These are phyloP conservation scores for Larimichthys crocea DNA, from an alignment of 2,113 vertebrate genomes.

Conservation along the genomic window DNA sequence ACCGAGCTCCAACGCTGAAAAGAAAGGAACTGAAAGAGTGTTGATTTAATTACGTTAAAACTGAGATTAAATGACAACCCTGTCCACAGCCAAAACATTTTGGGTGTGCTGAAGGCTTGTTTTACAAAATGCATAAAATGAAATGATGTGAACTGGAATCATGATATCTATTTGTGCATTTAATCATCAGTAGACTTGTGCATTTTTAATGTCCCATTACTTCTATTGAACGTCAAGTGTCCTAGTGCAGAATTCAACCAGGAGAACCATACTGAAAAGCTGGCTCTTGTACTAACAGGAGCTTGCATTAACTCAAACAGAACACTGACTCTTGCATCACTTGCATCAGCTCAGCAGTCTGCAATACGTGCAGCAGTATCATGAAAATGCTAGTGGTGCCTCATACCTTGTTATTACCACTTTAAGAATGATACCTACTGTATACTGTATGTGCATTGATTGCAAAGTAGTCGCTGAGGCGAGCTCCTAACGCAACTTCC, in stretches of 20 bases:
- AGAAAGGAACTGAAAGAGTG: conserved; percentile 50
- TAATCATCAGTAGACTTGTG: conserved; percentile 14
- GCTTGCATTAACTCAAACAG: neutral
- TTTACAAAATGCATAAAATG: conserved; percentile 22
- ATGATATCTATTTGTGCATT: conserved; percentile 45
- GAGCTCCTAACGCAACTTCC: neutral
- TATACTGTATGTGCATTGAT: neutral
- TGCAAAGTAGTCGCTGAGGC: neutral
- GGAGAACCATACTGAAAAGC: neutral
- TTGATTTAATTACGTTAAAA: conserved; percentile 69
- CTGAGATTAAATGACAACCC: conserved; percentile 51
- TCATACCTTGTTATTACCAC: neutral
- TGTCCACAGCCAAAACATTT: conserved; percentile 50
- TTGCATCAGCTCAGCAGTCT: conserved; percentile 11
- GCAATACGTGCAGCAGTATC: neutral
- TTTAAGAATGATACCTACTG: neutral
- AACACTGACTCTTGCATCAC: neutral
- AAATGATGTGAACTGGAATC: conserved; percentile 46
- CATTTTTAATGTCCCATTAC: conserved; percentile 24
- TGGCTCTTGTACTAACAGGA: neutral
- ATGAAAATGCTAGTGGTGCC: neutral
- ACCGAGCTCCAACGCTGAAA: conserved; percentile 44
- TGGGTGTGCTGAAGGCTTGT: conserved; percentile 50
- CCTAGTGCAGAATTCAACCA: neutral
- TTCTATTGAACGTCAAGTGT: neutral